Conservation (phyloP, 2,888 invertebrate genomes). For the Calliopum simillimum region DNA sequence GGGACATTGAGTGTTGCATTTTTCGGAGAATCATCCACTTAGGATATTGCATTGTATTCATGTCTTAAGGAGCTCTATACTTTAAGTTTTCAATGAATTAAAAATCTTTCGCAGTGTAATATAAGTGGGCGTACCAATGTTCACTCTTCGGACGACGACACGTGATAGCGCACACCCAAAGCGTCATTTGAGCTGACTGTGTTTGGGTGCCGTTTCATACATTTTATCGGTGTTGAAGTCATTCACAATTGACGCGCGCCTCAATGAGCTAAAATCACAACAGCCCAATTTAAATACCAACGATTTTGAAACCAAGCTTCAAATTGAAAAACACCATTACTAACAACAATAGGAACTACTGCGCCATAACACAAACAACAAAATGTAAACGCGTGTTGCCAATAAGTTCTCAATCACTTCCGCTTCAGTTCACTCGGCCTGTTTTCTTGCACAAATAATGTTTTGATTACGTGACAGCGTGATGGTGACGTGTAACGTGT, state of each 20-base stretch:
- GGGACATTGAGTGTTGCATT: too few relatives aligned
- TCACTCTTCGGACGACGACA: conserved; percentile 6
- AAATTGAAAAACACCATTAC: too few relatives aligned
- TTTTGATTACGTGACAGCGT: conserved; percentile 64
- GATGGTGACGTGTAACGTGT: conserved; percentile 64
- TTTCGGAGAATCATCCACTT: too few relatives aligned
- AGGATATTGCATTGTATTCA: too few relatives aligned
- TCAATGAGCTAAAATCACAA: conserved; percentile 40
- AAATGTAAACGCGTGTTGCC: conserved; percentile 60
- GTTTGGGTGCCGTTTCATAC: background rate
- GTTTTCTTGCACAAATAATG: conserved; percentile 64
- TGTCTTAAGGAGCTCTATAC: too few relatives aligned
- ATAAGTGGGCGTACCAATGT: conserved; percentile 46
- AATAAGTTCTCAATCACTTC: conserved; percentile 65
- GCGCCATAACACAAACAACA: conserved; percentile 40
- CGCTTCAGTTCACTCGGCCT: conserved; percentile 61
- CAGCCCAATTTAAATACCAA: conserved; percentile 20
- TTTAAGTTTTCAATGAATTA: background rate
- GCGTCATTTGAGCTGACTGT: conserved; percentile 22
- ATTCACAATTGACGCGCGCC: conserved; percentile 29
- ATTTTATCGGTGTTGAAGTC: conserved; percentile 7
- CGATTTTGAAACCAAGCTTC: background rate
- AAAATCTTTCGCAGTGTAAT: background rate
- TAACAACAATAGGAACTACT: background rate
- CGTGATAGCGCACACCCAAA: conserved; percentile 27